These are phyloP conservation scores for Porites divaricata DNA, from an alignment of 92 coral and sea anemone genomes.

Conservation along the genomic window DNA sequence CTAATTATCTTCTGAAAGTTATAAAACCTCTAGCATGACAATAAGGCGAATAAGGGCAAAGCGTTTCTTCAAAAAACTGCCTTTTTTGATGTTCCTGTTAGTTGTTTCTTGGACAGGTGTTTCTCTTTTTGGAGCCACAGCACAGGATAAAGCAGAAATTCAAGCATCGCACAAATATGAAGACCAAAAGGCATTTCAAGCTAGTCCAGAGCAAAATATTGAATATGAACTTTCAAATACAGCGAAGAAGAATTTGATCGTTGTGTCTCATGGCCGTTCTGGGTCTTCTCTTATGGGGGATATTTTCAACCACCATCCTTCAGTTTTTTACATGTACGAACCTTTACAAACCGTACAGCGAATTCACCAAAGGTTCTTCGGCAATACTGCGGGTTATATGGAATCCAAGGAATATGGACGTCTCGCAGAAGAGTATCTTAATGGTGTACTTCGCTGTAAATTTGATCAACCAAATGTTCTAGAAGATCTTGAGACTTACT, in stretches of 20 bases:
- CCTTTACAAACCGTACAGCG: constrained; percentile 53
- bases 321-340: constrained; percentile 58
- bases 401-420: background rate
- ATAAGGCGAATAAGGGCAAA: background rate
- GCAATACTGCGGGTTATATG: background rate
- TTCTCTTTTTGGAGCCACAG: background rate
- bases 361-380: background rate
- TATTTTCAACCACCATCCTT: constrained; percentile 56
- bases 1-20: too few species aligned
- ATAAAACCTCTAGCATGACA: background rate
- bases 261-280: constrained; percentile 60
- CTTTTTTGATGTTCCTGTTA: background rate
- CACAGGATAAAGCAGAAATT: background rate
- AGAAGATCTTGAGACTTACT: constrained; percentile 11
- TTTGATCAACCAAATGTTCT: constrained; percentile 25
- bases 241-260: constrained; percentile 33
- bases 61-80: background rate
- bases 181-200: background rate
- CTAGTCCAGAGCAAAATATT: background rate
- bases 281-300: constrained; percentile 49
- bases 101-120: background rate
- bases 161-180: background rate
- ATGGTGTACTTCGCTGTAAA: constrained; percentile 35
- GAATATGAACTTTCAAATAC: background rate
- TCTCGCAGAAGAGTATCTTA: constrained; percentile 24